phyloP scores from a whole-genome alignment of 2,888 invertebrate species.

The Drosophila tanythrix region DNA sequence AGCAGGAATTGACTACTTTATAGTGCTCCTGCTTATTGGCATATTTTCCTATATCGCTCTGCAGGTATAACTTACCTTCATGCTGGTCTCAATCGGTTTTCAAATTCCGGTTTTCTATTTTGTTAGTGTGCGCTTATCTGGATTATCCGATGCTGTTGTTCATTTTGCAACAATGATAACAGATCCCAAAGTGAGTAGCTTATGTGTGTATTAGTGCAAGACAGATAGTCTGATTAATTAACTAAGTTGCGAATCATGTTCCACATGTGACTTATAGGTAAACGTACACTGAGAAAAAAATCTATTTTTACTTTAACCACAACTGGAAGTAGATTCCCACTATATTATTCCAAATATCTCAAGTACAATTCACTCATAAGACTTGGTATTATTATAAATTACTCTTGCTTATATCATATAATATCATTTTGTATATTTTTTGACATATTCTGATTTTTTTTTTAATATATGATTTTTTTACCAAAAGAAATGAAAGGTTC shows the following conservation, averaged over 20 bases:
- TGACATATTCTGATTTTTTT: background rate
- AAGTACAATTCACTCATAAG: background rate
- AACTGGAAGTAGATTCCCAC: background rate
- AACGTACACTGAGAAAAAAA: background rate
- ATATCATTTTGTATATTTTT: background rate
- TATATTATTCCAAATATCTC: background rate
- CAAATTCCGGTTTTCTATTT: background rate
- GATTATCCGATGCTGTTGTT: constrained; percentile 39
- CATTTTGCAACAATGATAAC: background rate
- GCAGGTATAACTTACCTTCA: constrained; percentile 40
- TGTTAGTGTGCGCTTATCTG: constrained; percentile 56
- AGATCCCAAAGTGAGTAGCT: constrained; percentile 31
- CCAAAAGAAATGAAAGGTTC: background rate
- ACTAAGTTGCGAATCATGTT: background rate
- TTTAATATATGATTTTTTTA: too few species aligned
- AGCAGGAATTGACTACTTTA: constrained; percentile 28
- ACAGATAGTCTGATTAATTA: background rate
- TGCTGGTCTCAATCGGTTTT: background rate
- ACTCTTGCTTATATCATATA: background rate
- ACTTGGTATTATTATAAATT: background rate
- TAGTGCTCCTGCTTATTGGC: constrained; percentile 49
- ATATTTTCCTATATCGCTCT: constrained; percentile 45
- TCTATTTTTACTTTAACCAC: background rate
- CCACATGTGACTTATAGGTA: constrained; percentile 4
- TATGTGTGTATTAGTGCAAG: background rate